Base-by-base conservation (phyloP, 2,888 invertebrate genomes). In the Hyposoter dolosus region DNA sequence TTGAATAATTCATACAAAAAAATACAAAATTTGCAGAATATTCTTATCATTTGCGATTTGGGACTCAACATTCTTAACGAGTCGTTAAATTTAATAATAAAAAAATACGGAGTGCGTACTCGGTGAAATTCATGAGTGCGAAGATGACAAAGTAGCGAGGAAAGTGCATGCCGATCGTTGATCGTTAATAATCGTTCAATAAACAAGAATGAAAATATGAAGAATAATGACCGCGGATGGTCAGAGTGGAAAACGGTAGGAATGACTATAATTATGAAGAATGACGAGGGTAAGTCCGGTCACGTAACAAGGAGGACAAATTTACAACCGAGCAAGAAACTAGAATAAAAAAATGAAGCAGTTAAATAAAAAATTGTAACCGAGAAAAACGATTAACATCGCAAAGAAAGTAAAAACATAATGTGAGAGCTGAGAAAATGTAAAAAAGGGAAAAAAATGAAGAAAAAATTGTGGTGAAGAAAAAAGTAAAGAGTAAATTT, bases 231-330 rank as follows among this genome's bases (percentile, higher is more conserved):
- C 23, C 10, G 5, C 19, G 43, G 43, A 23, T 15, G 60, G 60
- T 60, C 5, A 1, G 15, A 28, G 23, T 60, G 60, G 28, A 60
- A 60, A 60, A 60, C 60, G 15, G 28, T 60, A 60, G 15, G 6
- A 60, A 60, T 45, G 19, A 68, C 68, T 68, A 68, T 68, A 43
- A 68, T 68, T 43, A 68, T 12, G 60, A 60, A 60, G 40, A 75
- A 32, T 50, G 40, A 47, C 40, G 40, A 3, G 47, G 53, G 56
- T 53, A 74, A 75, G 23, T 28, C 28, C 23, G n/a, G 45, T 75
- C 19, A 40, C 65, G 50, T 76, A 75, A 75, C 40, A 60, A 75
- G 43, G 45, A 76, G 65, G 76, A 63, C 65, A 76, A 35, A 47
- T 65, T 65, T 50, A 76, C 43, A 65, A 50, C 9, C 69, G 47